These are phyloP conservation scores for Corbicula japonica DNA, from an alignment of 2,888 invertebrate species.

Conservation along the genomic window DNA sequence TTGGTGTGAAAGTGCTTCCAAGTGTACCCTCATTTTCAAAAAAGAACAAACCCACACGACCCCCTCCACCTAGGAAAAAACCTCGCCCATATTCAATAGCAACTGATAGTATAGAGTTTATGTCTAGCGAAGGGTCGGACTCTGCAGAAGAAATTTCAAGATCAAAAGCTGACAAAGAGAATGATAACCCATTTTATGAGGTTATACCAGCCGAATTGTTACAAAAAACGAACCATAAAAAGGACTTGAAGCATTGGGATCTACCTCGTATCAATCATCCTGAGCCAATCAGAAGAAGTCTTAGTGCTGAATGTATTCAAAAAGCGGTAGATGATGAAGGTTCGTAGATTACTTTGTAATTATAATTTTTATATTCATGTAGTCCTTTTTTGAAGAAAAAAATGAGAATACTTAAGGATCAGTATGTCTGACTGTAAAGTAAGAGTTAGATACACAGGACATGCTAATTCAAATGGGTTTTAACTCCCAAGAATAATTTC, in stretches of 20 bases:
- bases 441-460: too few relatives aligned
- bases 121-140: conserved; percentile 31
- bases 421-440: too few relatives aligned
- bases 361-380: too few relatives aligned
- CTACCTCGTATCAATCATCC: conserved; percentile 58
- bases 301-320: conserved; percentile 80
- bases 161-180: conserved; percentile 10
- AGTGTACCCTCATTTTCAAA: conserved; percentile 10
- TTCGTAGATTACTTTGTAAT: conserved; percentile 9
- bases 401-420: too few relatives aligned
- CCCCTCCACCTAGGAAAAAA: conserved; percentile 66
- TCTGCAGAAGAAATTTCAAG: conserved; percentile 32
- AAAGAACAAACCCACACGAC: conserved; percentile 63
- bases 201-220: conserved; percentile 23
- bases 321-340: conserved; percentile 62
- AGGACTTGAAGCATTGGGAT: conserved; percentile 72
- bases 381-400: too few relatives aligned
- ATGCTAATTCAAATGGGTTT: too few relatives aligned
- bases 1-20: conserved; percentile 11
- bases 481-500: too few relatives aligned
- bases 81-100: conserved; percentile 67
- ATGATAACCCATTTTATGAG: conserved; percentile 62
- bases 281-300: conserved; percentile 74
- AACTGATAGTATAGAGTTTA: conserved; percentile 51
- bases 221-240: conserved; percentile 7